Percentiles rank a stretch among this genome's conserved stretches.
Evolutionary conservation across 1,140 invertebrate genomes (phyloP).

Genomic region (Bombus picipes): DNA sequence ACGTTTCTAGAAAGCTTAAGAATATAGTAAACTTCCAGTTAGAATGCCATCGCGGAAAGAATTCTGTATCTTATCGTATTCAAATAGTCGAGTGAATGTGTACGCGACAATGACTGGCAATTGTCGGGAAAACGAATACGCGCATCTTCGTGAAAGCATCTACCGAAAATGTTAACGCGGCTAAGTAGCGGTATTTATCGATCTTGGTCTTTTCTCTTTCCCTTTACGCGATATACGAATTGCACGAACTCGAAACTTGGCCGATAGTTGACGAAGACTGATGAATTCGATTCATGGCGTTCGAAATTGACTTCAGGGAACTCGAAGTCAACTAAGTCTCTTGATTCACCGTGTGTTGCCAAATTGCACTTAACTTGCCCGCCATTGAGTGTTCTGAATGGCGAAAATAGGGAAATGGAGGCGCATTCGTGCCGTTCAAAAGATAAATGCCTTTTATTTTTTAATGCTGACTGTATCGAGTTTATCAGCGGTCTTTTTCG

Average conservation of each 20-base stretch:
- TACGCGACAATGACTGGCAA: not conserved
- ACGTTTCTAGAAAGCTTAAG: not conserved
- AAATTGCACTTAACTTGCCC: conserved; percentile 28
- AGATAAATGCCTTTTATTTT: not conserved
- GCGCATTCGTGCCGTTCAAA: not conserved
- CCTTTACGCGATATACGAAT: not conserved
- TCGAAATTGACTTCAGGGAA: not conserved
- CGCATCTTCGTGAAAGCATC: not conserved
- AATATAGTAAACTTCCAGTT: not conserved
- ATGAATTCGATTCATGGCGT: conserved; percentile 5
- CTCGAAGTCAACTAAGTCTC: conserved; percentile 10
- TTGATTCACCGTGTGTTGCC: not conserved
- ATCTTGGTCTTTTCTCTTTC: not conserved
- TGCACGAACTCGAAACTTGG: not conserved
- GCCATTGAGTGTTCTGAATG: not conserved
- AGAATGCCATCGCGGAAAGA: not conserved
- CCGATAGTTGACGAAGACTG: conserved; percentile 13
- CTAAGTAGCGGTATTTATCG: not conserved
- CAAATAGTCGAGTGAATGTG: not conserved
- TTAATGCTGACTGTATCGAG: not conserved
- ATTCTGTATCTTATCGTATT: not conserved
- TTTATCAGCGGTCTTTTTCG: not conserved
- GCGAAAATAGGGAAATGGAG: not conserved
- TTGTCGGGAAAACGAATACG: not conserved
- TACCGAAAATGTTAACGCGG: not conserved